phyloP scores from a whole-genome alignment of 2,113 vertebrate species.

The Phasianus colchicus region DNA sequence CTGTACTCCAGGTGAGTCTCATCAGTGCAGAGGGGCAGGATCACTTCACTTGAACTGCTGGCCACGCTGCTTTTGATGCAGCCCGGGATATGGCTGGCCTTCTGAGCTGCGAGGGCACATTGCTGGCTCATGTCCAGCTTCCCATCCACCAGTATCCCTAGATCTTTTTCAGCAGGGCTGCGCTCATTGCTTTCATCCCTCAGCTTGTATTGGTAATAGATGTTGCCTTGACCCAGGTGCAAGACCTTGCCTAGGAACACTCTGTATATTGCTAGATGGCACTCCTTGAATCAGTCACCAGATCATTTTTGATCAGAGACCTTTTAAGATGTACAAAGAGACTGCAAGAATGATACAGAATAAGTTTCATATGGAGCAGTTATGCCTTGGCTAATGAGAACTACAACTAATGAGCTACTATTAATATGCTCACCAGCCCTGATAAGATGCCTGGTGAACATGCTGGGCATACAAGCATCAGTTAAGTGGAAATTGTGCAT shows the following conservation, averaged over 20 bases:
- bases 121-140: too few relatives aligned
- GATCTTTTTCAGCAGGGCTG: too few relatives aligned
- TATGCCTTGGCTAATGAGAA: neutral
- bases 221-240: too few relatives aligned
- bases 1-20: too few relatives aligned
- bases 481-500: neutral
- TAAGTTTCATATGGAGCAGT: neutral
- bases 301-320: neutral
- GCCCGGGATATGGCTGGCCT: too few relatives aligned
- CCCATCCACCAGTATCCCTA: too few relatives aligned
- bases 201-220: too few relatives aligned
- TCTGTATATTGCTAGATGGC: neutral
- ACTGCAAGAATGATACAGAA: neutral
- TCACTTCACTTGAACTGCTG: too few relatives aligned
- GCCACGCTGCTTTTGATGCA: too few relatives aligned
- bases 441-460: neutral
- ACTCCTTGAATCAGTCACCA: neutral
- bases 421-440: neutral
- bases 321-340: neutral
- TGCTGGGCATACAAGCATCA: neutral
- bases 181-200: too few relatives aligned
- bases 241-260: neutral
- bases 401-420: neutral
- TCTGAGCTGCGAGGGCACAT: too few relatives aligned
- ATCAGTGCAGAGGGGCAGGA: too few relatives aligned